phyloP scores from a whole-genome alignment of 2,797 vertebrate genomes.

The Typhlichthys eigenmanni region DNA sequence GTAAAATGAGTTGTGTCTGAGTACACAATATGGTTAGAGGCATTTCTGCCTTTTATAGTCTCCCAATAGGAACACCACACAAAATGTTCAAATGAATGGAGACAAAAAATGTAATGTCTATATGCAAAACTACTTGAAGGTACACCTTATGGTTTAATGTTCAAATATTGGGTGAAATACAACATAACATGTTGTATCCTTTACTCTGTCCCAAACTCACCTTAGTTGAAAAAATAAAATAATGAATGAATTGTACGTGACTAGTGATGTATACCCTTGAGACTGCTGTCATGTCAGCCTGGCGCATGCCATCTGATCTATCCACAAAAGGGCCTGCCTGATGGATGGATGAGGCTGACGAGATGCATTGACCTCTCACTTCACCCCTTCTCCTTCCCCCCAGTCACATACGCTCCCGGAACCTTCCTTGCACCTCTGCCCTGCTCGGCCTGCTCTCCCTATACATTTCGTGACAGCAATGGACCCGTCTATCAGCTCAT shows the following conservation, averaged over 20 bases:
- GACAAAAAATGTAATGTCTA: too few species aligned
- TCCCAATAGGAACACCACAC: constrained; percentile 19
- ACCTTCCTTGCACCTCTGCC: constrained; percentile 24
- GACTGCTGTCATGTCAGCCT: too few species aligned
- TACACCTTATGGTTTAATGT: too few species aligned
- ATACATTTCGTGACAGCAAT: constrained; percentile 37
- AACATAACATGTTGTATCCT: too few species aligned
- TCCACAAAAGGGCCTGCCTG: constrained; percentile 58
- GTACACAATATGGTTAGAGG: constrained; percentile 44
- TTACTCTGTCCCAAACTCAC: too few species aligned
- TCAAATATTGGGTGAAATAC: too few species aligned
- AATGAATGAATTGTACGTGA: too few species aligned
- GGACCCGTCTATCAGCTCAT: constrained; percentile 20
- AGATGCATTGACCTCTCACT: constrained; percentile 62
- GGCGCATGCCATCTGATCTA: constrained; percentile 42
- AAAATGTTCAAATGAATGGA: too few species aligned
- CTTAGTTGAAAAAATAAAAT: neutral
- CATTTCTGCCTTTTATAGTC: constrained; percentile 31
- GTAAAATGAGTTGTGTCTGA: constrained; percentile 71
- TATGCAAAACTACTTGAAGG: too few species aligned
- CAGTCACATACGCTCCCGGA: neutral
- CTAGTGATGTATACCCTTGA: too few species aligned
- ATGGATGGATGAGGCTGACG: constrained; percentile 59
- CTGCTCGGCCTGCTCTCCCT: constrained; percentile 39
- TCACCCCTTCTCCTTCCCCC: neutral